phyloP scores from a whole-genome alignment of 2,888 invertebrate genomes.

The Andrena trimmerana region DNA sequence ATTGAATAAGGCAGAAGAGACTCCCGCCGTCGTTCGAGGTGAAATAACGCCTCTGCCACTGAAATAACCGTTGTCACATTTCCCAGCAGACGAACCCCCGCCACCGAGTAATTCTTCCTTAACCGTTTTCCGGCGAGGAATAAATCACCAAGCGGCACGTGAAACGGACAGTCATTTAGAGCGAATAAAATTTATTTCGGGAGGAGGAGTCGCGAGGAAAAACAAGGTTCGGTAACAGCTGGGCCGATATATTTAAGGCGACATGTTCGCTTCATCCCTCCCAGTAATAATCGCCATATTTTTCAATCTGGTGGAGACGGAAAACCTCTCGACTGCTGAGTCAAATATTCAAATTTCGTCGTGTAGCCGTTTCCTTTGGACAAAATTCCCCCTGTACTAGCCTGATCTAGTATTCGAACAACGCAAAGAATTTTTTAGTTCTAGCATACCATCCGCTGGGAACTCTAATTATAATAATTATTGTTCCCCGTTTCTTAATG shows the following conservation, averaged over 20 bases:
- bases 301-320: not conserved
- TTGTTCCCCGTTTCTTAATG: no score
- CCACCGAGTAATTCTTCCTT: conserved; percentile 1
- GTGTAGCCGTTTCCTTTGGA: not conserved
- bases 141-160: conserved; percentile 27
- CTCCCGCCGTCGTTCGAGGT: not conserved
- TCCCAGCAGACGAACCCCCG: not conserved
- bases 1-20: not conserved
- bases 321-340: not conserved
- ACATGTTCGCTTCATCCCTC: not conserved
- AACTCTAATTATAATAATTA: no score
- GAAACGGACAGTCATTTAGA: conserved; percentile 17
- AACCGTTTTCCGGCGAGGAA: not conserved
- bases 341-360: not conserved
- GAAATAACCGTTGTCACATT: conserved; percentile 13
- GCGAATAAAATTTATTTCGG: conserved; percentile 46
- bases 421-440: no score
- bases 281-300: conserved; percentile 29
- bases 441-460: no score
- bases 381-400: not conserved
- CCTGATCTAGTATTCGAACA: no score
- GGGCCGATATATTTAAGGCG: conserved; percentile 37
- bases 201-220: not conserved
- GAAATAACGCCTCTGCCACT: not conserved
- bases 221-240: conserved; percentile 42